Evolutionary conservation across 1,140 invertebrate genomes (phyloP).

Genomic region (Drosophila chauvacae): DNA sequence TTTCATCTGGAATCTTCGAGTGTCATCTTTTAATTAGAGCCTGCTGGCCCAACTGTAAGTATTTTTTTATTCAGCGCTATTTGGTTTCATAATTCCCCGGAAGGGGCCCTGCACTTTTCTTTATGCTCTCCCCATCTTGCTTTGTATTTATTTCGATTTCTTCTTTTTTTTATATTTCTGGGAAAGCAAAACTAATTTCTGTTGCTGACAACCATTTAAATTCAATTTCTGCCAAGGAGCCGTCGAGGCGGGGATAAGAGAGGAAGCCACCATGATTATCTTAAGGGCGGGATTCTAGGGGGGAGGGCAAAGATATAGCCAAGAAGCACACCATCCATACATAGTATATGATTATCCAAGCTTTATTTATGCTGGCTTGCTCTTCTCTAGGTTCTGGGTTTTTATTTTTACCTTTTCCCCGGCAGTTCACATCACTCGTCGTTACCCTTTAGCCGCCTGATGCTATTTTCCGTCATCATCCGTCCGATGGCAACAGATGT

Average conservation of each 20-base stretch:
- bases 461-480: constrained; percentile 40
- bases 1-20: constrained; percentile 36
- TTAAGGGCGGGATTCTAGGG: constrained; percentile 1
- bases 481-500: constrained; percentile 50
- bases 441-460: constrained; percentile 24
- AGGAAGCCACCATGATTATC: constrained; percentile 45
- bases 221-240: constrained; percentile 61
- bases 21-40: constrained; percentile 63
- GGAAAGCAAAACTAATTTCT: constrained; percentile 73
- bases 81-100: constrained; percentile 55
- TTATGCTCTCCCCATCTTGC: constrained; percentile 6
- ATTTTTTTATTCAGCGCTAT: constrained; percentile 37
- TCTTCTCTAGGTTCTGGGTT: constrained; percentile 15
- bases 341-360: constrained; percentile 56
- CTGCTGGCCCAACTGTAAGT: constrained; percentile 20
- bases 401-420: constrained; percentile 11
- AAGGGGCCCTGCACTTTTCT: constrained; percentile 28
- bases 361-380: constrained; percentile 66
- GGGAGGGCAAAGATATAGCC: background rate
- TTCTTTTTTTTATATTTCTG: constrained; percentile 11
- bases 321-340: constrained; percentile 11
- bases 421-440: constrained; percentile 10
- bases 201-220: constrained; percentile 77
- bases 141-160: constrained; percentile 22
- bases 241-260: constrained; percentile 17